Conservation (phyloP, 2,888 invertebrate species). For the Bruchidius siliquastri region DNA sequence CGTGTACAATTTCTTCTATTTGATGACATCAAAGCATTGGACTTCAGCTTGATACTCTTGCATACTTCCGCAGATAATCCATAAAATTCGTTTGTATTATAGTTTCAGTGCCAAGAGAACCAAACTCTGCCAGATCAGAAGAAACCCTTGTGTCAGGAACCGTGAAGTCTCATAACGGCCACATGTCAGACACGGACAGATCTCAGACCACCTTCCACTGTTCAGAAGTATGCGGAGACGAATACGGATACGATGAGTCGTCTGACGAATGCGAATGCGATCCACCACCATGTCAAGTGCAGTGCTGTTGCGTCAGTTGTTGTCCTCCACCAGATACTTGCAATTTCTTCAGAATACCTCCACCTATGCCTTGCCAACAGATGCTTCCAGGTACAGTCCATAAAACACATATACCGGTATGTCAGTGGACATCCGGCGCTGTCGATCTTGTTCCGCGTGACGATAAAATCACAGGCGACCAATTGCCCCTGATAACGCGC, state of each 20-base stretch:
- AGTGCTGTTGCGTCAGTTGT: background rate
- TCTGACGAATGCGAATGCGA: background rate
- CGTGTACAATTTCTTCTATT: too few relatives aligned
- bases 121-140: background rate
- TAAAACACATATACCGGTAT: too few relatives aligned
- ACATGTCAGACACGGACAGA: background rate
- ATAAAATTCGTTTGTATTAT: too few relatives aligned
- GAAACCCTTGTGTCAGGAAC: background rate
- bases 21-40: too few relatives aligned
- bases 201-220: background rate
- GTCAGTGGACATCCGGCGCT: too few relatives aligned
- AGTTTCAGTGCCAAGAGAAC: background rate
- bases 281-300: background rate
- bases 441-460: too few relatives aligned
- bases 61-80: too few relatives aligned
- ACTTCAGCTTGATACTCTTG: too few relatives aligned
- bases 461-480: too few relatives aligned
- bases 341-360: background rate
- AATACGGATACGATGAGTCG: background rate
- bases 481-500: too few relatives aligned
- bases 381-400: too few relatives aligned
- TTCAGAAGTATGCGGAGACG: background rate
- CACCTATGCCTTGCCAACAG: background rate
- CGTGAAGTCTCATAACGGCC: background rate
- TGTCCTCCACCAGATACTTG: background rate